Percentiles rank a stretch among this genome's conserved stretches.
phyloP scores from a whole-genome alignment of 2,888 invertebrate species.

The Dryobota labecula region DNA sequence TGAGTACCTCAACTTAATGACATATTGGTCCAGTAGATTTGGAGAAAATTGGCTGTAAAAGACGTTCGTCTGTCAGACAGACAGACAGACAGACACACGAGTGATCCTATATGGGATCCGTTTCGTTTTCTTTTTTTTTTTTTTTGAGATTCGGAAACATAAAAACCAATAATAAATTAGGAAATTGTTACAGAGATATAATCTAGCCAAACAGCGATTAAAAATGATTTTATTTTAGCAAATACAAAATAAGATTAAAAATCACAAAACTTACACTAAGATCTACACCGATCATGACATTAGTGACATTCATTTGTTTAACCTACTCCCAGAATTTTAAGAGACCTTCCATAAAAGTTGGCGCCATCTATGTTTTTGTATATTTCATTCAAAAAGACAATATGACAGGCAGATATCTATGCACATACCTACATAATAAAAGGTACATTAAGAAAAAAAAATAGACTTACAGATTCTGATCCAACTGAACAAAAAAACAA shows the following conservation, averaged over 20 bases:
- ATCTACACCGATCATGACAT: neutral
- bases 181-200: neutral
- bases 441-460: neutral
- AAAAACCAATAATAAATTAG: neutral
- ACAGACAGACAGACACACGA: no score
- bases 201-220: neutral
- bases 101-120: no score
- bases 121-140: no score
- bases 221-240: neutral
- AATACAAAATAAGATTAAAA: neutral
- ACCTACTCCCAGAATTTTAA: neutral
- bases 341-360: neutral
- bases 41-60: no score
- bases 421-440: constrained; percentile 1
- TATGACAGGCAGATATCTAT: constrained; percentile 13
- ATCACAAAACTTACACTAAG: neutral
- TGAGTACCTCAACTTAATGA: no score
- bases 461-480: neutral
- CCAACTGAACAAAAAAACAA: constrained; percentile 28
- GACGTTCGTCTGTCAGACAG: no score
- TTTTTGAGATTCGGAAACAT: no score
- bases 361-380: no score
- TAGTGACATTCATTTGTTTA: neutral
- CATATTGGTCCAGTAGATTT: no score
- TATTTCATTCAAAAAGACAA: no score